These are phyloP conservation scores for Oreochromis niloticus DNA, from an alignment of 2,113 vertebrate species.

Conservation along the genomic window DNA sequence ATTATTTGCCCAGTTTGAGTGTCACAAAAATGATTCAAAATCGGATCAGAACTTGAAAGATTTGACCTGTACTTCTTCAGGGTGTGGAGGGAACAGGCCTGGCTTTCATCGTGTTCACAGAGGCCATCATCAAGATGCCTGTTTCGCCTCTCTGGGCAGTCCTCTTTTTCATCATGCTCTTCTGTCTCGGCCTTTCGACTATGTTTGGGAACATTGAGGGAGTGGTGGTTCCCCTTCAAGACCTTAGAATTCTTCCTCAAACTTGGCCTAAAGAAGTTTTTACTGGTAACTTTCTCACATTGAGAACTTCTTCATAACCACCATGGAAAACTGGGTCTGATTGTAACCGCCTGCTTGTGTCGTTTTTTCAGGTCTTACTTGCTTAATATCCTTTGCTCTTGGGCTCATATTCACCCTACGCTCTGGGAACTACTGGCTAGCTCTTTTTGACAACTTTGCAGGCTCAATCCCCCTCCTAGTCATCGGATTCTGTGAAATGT, in stretches of 20 bases:
- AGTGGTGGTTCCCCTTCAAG: constrained; percentile 85
- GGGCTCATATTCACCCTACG: constrained; percentile 83
- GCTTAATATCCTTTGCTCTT: constrained; percentile 67
- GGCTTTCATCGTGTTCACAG: constrained; percentile 96
- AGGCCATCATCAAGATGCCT: constrained; percentile 95
- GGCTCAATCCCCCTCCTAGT: constrained; percentile 89
- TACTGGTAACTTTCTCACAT: constrained; percentile 70
- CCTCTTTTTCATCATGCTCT: constrained; percentile 97
- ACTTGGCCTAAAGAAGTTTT: constrained; percentile 85
- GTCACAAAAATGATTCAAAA: neutral
- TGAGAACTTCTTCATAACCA: neutral
- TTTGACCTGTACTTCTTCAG: constrained; percentile 53
- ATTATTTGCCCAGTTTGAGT: neutral
- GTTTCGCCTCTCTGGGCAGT: constrained; percentile 88
- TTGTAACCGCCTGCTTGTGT: neutral
- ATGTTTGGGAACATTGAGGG: constrained; percentile 97
- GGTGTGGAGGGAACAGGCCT: constrained; percentile 93
- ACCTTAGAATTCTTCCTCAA: constrained; percentile 76
- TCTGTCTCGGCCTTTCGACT: constrained; percentile 94
- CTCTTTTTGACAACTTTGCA: constrained; percentile 84
- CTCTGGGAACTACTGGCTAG: constrained; percentile 92
- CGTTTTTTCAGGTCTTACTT: constrained; percentile 74
- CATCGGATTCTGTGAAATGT: constrained; percentile 89
- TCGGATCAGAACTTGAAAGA: neutral
- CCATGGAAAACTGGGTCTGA: neutral